Evolutionary conservation across 2,888 invertebrate genomes (phyloP), one percentile per base, ranked within the genome.

Genomic region (Orgyia antiqua): DNA sequence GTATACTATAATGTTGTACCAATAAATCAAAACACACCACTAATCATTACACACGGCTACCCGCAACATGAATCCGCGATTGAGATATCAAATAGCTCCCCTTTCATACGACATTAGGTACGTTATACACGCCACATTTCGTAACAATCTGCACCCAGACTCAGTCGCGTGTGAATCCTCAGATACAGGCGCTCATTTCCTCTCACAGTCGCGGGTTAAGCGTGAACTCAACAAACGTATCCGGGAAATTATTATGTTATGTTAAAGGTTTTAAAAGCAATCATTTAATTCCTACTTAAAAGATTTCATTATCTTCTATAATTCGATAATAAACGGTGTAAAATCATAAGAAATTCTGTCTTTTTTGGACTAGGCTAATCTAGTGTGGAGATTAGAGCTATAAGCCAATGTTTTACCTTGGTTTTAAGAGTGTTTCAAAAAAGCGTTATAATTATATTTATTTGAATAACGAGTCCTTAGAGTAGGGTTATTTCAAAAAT

Each of bases 101-200:
- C 78, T 84, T 84, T 86, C 75, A 83, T 86, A 83, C 78, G 69
- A 86, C 84, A 86, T 86, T 86, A 84, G 76, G 53, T 78, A 68
- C 84, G 78, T 86, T 86, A 86, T 79, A 82, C 65, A 80, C 83
- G 76, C 71, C 80, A 83, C 86, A 83, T 86, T 83, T 82, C 79
- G 73, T 69, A 68, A 80, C 84, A 84, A 86, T 86, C 86, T 84
- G 86, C 69, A 68, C 70, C 49, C 58, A 56, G 53, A 68, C 58
- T 66, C 82, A 72, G 51, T 78, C 72, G 80, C 73, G 82, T 84
- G 84, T 86, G 82, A 86, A 84, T 86, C 86, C 84, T 84, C 73
- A 84, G 86, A 86, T 86, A 86, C 82, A 83, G 80, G 52, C 70
- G 68, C 77, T 82, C 80, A 83, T 84, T 83, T 83, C 83, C 82